Base-by-base conservation (phyloP, 2,797 vertebrate genomes). In the Enteromius radiatus region DNA sequence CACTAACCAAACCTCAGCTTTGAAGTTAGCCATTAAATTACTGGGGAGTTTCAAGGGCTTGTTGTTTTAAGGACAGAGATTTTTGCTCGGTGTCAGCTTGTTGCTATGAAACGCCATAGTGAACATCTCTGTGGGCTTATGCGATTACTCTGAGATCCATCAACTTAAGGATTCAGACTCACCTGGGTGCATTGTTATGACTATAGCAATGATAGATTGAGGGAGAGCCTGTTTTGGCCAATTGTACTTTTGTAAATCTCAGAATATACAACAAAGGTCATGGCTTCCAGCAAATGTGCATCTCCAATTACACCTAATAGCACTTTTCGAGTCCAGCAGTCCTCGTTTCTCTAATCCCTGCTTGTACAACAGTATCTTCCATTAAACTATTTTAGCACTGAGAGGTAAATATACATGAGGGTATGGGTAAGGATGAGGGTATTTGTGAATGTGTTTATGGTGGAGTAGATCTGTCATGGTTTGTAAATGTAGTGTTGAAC, bases 1-100 rank as follows among this genome's bases (percentile, higher is more conserved):
- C 79, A 76, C 76, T 80, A 86, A 87, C 70, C 83, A 83, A 88
- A 86, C 86, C 82, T 85, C 80, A 87, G 73, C 80, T 83, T 86
- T 86, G 83, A 84, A 84, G 80, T 83, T 71, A 84, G 84, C 71
- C 59, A 73, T 45, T 83, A 67, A 86, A 86, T 87, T 85, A 86
- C 52, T 75, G 63, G 73, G 67, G 54, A 69, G 59, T 63, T 75
- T 71, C 78, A 84, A 49, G 68, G 80, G 76, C 81, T 77, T 80
- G 84, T 84, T 77, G 82, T 83, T 89, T 84, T 81, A 85, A 87
- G 67, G 87, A 77, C 78, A 80, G 54, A 26, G 36, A 78, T 84
- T 82, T 59, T 36, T 69, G 59, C 56, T 52, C n/a, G 52, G 73
- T 81, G 75, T 80, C 76, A 69, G 67, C 61, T 78, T 78, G 85